Evolutionary conservation across 2,888 invertebrate genomes (phyloP), one percentile per base, ranked within the genome.

Genomic region (Sinodicranocentrus sp.): DNA sequence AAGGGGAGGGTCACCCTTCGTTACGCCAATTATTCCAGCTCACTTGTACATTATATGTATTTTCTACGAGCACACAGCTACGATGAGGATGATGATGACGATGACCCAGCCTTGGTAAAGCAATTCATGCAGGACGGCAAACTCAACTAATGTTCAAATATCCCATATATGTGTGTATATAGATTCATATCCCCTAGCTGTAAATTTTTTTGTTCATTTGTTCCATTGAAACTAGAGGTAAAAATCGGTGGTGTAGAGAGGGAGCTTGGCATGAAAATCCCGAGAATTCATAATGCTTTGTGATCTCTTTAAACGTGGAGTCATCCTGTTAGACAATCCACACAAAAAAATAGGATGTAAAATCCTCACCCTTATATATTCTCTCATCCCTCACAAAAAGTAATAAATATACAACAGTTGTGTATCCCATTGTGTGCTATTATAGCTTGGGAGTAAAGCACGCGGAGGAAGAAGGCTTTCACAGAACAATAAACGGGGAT

Each of bases 11-110:
- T 57, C 77, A 85, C 77, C 84, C 84, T 86, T 86, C 77, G 86
- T 86, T 84, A 85, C 86, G 86, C 86, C 86, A 86, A 86, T 86
- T 86, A 86, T 86, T 85, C 84, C 77, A 82, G 67, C 82, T 82
- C 75, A 75, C 79, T 79, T 79, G 72, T 79, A 39, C 52, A 52
- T 72, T 8, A 43, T 25, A 52, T 63, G 71, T 61, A 71, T 79
- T 72, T 79, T 78, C 54, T 26, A 57, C 23, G 65, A 3, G 48
- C 25, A n/a, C n/a, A n/a, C n/a, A n/a, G n/a, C n/a, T n/a, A n/a
- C n/a, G n/a, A n/a, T n/a, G n/a, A n/a, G n/a, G n/a, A n/a, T n/a
- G n/a, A n/a, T 57, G 57, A 13, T 57, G 25, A 44, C 17, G 39
- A 43, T 21, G 39, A 39, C 39, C 39, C 39, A 5, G 52, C 52